Evolutionary conservation across 1,140 invertebrate genomes (phyloP).

Genomic region (Papilio helenus): DNA sequence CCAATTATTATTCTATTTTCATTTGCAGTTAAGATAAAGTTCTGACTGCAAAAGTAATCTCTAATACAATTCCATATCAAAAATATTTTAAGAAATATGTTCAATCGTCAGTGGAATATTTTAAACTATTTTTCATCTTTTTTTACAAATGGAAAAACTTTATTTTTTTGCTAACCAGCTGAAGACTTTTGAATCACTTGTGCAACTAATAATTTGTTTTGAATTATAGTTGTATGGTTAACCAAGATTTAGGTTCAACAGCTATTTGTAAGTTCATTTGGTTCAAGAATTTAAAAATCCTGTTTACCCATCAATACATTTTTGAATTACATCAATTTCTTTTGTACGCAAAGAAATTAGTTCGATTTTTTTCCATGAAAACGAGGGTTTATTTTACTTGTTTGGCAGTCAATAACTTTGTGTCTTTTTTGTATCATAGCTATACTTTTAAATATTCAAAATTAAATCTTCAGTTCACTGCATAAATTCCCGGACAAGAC

Average conservation of each 20-base stretch:
- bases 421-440: not conserved
- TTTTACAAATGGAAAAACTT: not conserved
- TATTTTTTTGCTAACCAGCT: not conserved
- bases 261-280: no score
- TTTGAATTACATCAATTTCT: no score
- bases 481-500: constrained; percentile 10
- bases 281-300: no score
- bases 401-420: not conserved
- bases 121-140: not conserved
- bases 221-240: no score
- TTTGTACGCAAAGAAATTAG: no score
- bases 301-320: no score
- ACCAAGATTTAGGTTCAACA: no score
- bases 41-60: not conserved
- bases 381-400: not conserved
- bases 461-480: not conserved
- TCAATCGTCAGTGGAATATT: not conserved
- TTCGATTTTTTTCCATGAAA: no score
- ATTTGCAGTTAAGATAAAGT: constrained; percentile 11
- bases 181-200: not conserved
- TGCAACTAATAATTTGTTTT: not conserved
- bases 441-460: not conserved
- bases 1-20: not conserved
- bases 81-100: not conserved
- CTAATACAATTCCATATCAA: constrained; percentile 1